These are phyloP conservation scores for Onychomys arenicola DNA, from an alignment of 2,797 vertebrate species.

Conservation along the genomic window DNA sequence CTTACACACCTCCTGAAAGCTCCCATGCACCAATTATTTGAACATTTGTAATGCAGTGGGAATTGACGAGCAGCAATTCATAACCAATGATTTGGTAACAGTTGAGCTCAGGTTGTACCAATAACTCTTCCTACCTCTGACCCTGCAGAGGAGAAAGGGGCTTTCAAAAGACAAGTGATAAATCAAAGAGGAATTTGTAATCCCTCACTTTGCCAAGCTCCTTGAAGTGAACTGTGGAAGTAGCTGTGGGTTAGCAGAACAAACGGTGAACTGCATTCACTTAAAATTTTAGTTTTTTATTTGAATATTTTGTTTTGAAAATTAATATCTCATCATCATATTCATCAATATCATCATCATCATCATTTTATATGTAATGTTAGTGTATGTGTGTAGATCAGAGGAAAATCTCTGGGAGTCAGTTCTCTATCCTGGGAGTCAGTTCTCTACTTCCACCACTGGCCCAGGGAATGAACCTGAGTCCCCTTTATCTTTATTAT, in stretches of 20 bases:
- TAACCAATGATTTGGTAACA: background rate
- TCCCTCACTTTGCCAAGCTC: background rate
- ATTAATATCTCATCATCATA: background rate
- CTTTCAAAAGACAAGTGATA: background rate
- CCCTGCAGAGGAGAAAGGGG: background rate
- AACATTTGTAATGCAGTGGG: background rate
- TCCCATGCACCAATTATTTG: background rate
- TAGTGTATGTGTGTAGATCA: background rate
- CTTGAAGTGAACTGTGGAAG: background rate
- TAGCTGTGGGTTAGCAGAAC: background rate
- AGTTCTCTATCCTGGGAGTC: background rate
- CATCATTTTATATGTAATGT: background rate
- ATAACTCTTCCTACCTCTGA: background rate
- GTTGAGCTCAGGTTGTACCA: background rate
- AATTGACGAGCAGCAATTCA: background rate
- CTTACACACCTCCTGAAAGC: background rate
- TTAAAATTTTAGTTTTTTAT: background rate
- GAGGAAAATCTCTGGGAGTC: background rate
- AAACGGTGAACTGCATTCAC: background rate
- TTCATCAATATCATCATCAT: background rate
- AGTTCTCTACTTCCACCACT: background rate
- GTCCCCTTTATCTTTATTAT: background rate
- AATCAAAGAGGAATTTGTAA: background rate
- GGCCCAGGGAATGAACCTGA: background rate
- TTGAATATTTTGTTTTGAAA: background rate